phyloP scores from a whole-genome alignment of 2,888 invertebrate species.

The Amblyjoppa proteus region DNA sequence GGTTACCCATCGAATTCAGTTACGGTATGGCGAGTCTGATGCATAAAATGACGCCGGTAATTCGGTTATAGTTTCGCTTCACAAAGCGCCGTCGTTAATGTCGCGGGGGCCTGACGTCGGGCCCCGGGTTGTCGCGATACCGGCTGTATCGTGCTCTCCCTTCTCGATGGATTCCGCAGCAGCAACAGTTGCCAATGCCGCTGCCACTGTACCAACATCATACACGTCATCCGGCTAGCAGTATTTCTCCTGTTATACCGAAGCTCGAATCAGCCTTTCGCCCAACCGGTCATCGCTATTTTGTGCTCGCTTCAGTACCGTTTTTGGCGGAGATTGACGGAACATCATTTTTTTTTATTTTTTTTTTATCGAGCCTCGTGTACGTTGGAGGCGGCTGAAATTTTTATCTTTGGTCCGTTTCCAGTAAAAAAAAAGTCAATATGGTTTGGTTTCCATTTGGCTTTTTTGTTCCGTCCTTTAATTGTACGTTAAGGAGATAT shows the following conservation, averaged over 20 bases:
- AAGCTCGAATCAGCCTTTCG: constrained; percentile 44
- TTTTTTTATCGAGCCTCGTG: not conserved
- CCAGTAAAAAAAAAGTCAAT: not conserved
- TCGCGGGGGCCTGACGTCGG: constrained; percentile 72
- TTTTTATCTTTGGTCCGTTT: not conserved
- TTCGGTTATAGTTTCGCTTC: constrained; percentile 84
- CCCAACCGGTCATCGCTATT: constrained; percentile 25
- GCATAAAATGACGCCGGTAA: constrained; percentile 85
- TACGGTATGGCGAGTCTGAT: constrained; percentile 84
- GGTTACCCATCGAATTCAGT: constrained; percentile 85
- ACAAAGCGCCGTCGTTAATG: constrained; percentile 84
- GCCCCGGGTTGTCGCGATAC: constrained; percentile 58
- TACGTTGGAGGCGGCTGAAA: not conserved
- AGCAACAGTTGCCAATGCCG: constrained; percentile 5
- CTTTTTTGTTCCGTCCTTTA: not conserved
- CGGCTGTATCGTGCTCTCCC: not conserved
- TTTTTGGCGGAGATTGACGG: constrained; percentile 7
- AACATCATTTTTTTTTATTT: not conserved
- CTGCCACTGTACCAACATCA: not conserved
- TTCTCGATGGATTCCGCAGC: constrained; percentile 10
- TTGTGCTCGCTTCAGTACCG: not conserved
- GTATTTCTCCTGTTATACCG: constrained; percentile 30
- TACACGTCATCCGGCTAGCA: not conserved
- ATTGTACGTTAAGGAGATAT: not conserved
- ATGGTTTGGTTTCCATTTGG: not conserved